Percentiles rank a stretch among this genome's conserved stretches.
These are phyloP conservation scores for Lampropteryx suffumata DNA, from an alignment of 2,888 invertebrate species.

Conservation along the genomic window DNA sequence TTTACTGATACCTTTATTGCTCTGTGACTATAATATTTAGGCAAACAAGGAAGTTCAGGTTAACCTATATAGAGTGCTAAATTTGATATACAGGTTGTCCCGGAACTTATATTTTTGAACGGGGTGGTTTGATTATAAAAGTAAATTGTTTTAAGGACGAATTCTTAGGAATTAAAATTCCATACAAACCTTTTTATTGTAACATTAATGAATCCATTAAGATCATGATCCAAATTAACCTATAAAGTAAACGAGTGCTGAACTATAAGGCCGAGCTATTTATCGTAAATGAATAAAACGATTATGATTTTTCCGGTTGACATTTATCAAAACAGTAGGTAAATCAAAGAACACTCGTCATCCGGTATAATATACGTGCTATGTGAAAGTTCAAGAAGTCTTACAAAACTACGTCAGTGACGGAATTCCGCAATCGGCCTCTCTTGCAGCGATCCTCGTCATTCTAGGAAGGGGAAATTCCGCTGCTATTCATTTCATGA, in stretches of 20 bases:
- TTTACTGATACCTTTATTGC: too few relatives aligned
- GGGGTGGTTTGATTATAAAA: too few relatives aligned
- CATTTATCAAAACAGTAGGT: slow-evolving; percentile 2
- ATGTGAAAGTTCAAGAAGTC: slow-evolving; percentile 23
- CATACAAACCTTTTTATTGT: not conserved
- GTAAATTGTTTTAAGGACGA: too few relatives aligned
- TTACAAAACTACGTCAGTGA: slow-evolving; percentile 9
- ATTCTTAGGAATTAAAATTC: not conserved
- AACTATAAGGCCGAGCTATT: slow-evolving; percentile 2
- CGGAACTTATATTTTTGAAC: too few relatives aligned
- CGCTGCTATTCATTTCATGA: too few relatives aligned
- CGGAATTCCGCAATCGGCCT: slow-evolving; percentile 14
- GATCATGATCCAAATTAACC: slow-evolving; percentile 5
- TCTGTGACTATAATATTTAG: too few relatives aligned
- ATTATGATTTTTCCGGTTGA: slow-evolving; percentile 4
- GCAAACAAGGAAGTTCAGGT: too few relatives aligned
- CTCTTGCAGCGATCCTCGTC: not conserved
- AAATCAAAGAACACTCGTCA: not conserved
- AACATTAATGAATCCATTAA: not conserved
- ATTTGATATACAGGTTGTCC: too few relatives aligned
- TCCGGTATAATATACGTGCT: slow-evolving; percentile 11
- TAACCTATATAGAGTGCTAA: too few relatives aligned
- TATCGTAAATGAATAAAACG: slow-evolving; percentile 4
- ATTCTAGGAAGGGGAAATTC: slow-evolving; percentile 17
- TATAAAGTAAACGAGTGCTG: not conserved